Percentiles rank a stretch among this genome's conserved stretches.
Evolutionary conservation across 2,888 invertebrate genomes (phyloP).

Genomic region (Synanthedon vespiformis): DNA sequence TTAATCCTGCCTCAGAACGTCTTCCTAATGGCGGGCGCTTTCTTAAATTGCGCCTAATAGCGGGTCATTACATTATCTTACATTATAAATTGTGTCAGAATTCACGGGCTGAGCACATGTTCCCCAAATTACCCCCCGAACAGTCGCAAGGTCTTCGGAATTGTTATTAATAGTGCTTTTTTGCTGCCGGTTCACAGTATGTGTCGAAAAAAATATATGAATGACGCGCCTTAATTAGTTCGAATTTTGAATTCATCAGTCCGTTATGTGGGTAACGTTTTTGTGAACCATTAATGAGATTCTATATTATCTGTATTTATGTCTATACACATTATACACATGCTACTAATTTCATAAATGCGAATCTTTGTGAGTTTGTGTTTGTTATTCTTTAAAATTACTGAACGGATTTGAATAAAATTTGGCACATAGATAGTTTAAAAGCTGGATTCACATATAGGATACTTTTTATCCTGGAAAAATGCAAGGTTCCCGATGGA

Average conservation of each 20-base stretch:
- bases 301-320: too few relatives aligned
- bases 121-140: constrained; percentile 14
- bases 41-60: constrained; percentile 45
- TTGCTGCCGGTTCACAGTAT: neutral
- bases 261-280: neutral
- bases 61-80: constrained; percentile 25
- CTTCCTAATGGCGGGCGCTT: constrained; percentile 19
- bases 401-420: too few relatives aligned
- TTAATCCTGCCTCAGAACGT: neutral
- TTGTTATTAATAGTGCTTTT: constrained; percentile 4
- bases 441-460: too few relatives aligned
- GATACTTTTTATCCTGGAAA: too few relatives aligned
- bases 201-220: neutral
- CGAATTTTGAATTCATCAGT: neutral
- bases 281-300: too few relatives aligned
- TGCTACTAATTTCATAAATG: too few relatives aligned
- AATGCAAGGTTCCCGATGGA: too few relatives aligned
- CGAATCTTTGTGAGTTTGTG: too few relatives aligned
- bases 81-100: constrained; percentile 23
- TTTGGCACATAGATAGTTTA: too few relatives aligned
- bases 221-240: constrained; percentile 1
- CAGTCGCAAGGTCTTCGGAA: constrained; percentile 9
- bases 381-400: too few relatives aligned
- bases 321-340: too few relatives aligned
- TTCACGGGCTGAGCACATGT: constrained; percentile 28